Percentiles rank a stretch among this genome's conserved stretches.
Evolutionary conservation across 2,113 vertebrate genomes (phyloP).

Genomic region (Psammodynastes pulverulentus): DNA sequence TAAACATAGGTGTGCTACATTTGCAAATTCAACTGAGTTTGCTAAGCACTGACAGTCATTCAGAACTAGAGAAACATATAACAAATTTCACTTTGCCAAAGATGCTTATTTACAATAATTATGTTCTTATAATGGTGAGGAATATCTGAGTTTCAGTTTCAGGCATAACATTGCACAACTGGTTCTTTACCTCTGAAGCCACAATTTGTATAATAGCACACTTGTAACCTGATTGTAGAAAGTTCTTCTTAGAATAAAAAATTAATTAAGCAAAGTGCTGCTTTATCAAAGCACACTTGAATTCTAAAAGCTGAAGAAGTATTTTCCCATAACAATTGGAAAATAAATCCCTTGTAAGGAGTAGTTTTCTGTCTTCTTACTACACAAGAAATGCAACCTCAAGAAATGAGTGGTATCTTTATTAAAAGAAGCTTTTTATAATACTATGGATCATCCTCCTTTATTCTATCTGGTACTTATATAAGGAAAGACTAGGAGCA

Average conservation of each 20-base stretch:
- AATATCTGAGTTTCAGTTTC: background rate
- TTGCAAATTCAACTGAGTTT: background rate
- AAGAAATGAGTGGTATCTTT: background rate
- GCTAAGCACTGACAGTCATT: background rate
- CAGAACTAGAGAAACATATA: background rate
- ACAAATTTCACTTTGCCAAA: background rate
- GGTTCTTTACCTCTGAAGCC: background rate
- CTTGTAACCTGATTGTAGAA: background rate
- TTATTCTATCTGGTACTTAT: background rate
- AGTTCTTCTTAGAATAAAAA: background rate
- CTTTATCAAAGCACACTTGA: background rate
- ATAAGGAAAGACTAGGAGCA: background rate
- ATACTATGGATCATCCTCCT: background rate
- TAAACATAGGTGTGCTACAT: background rate
- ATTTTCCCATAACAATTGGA: background rate
- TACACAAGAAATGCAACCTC: background rate
- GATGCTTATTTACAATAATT: background rate
- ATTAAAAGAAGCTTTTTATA: background rate
- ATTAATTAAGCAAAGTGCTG: background rate
- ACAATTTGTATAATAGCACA: background rate
- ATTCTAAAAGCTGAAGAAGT: background rate
- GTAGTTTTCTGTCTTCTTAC: background rate
- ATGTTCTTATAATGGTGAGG: background rate
- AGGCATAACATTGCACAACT: background rate
- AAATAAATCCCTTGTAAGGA: background rate